Base-by-base conservation (phyloP, 2,888 invertebrate genomes). In the Diaperis boleti region DNA sequence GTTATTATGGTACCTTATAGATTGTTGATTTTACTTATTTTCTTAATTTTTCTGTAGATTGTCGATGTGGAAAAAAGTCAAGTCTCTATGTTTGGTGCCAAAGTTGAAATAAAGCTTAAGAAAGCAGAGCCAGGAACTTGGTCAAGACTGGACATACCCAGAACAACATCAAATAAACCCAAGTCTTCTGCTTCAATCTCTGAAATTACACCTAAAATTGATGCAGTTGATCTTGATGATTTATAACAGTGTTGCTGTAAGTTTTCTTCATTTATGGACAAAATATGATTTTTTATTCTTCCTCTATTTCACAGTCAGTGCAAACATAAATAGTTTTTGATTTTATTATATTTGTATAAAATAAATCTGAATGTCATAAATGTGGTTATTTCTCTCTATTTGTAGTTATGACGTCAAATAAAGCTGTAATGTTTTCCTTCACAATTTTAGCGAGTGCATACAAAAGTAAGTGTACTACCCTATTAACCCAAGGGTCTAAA, bases 91-190 rank as follows among this genome's bases (percentile, higher is more conserved):
- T 84, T 90, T 72, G 91, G 91, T 8, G 91, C 94, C 8, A 98
- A 98, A 86, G 88, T 97, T 20, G 98, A 98, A 83, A 91, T 98
- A 15, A 94, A 91, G 76, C 81, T 98, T 76, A 90, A 88, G 70
- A 98, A 98, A 82, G 90, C 88, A 0, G 95, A 94, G 74, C 87
- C 91, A 0, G 91, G 92, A 1, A 87, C 88, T 10, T 98, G 98
- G 98, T 78, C 87, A 6, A 88, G 88, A 70, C 81, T 97, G 17
- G 89, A 91, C 74, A 86, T 90, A 68, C 88, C 89, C 0, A 44
- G 61, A 18, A 2, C 26, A 4, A 47, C 15, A 17, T 6, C 29
- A 15, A 29, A 42, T 10, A 49, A 49, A 18, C 18, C 35, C 11
- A 17, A 8, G 0, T 14, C 44, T 45, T 20, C 50, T 35, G 41